phyloP scores from a whole-genome alignment of 2,113 vertebrate species.

The Syngnathus scovelli region DNA sequence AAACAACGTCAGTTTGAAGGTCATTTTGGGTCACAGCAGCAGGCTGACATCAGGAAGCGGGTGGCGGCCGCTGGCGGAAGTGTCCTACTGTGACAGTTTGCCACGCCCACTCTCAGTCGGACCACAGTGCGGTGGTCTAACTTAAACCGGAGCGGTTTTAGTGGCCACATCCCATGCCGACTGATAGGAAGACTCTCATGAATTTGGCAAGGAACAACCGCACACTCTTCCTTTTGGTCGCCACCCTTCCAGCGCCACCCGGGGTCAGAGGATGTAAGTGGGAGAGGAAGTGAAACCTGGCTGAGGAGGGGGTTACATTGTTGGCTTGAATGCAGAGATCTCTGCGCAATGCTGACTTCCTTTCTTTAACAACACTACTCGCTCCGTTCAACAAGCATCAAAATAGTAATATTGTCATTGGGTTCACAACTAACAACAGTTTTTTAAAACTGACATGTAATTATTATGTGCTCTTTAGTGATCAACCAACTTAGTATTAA shows the following conservation, averaged over 20 bases:
- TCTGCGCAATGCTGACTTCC: background rate
- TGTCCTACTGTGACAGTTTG: constrained; percentile 55
- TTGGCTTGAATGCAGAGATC: background rate
- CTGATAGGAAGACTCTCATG: constrained; percentile 11
- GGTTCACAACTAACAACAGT: background rate
- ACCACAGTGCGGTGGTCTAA: constrained; percentile 50
- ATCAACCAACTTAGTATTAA: background rate
- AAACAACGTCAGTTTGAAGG: constrained; percentile 8
- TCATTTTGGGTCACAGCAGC: background rate
- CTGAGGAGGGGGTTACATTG: constrained; percentile 1
- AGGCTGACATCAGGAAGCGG: constrained; percentile 24
- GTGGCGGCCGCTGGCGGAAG: constrained; percentile 33
- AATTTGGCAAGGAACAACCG: background rate
- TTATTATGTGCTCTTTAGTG: background rate
- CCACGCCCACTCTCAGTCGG: constrained; percentile 7
- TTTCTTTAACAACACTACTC: background rate
- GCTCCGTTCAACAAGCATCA: background rate
- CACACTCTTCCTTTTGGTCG: constrained; percentile 33
- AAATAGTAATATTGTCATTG: background rate
- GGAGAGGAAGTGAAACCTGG: constrained; percentile 67
- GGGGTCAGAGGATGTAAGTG: constrained; percentile 27
- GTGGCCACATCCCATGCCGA: constrained; percentile 52
- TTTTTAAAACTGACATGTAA: background rate
- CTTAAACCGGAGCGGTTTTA: constrained; percentile 41
- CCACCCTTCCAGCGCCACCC: constrained; percentile 12